Evolutionary conservation across 2,797 vertebrate genomes (phyloP).

Genomic region (Cichlasoma orientale): DNA sequence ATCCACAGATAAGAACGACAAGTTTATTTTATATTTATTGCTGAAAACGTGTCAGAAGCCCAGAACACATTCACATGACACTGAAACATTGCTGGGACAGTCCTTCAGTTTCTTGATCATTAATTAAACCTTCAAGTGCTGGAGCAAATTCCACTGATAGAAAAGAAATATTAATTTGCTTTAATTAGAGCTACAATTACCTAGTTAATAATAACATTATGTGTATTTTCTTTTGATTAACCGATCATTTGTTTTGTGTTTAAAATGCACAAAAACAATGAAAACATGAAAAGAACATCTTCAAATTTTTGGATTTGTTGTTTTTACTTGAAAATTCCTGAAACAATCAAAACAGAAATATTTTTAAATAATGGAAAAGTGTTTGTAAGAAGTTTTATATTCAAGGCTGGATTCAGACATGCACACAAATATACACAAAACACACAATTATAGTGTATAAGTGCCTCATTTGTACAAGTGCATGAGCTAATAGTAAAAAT

Average conservation of each 20-base stretch:
- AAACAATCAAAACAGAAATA: fast-evolving
- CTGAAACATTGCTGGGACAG: fast-evolving
- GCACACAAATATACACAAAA: background rate
- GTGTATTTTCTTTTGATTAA: no score
- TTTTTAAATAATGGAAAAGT: background rate
- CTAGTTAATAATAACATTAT: no score
- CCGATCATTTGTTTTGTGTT: no score
- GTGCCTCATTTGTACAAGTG: background rate
- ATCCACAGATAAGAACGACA: background rate
- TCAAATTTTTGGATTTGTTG: background rate
- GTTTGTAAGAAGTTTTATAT: background rate
- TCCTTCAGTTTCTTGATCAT: no score
- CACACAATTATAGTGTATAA: background rate
- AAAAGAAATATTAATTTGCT: background rate
- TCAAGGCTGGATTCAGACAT: no score
- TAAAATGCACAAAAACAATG: no score
- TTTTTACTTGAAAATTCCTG: background rate
- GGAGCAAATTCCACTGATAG: no score
- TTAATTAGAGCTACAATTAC: background rate
- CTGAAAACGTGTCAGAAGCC: background rate
- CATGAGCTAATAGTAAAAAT: background rate
- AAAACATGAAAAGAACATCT: background rate
- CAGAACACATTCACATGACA: no score
- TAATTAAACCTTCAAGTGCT: no score
- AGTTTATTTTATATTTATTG: background rate